These are phyloP conservation scores for Chalcosyrphus nemorum DNA, from an alignment of 2,888 invertebrate species.

Conservation along the genomic window DNA sequence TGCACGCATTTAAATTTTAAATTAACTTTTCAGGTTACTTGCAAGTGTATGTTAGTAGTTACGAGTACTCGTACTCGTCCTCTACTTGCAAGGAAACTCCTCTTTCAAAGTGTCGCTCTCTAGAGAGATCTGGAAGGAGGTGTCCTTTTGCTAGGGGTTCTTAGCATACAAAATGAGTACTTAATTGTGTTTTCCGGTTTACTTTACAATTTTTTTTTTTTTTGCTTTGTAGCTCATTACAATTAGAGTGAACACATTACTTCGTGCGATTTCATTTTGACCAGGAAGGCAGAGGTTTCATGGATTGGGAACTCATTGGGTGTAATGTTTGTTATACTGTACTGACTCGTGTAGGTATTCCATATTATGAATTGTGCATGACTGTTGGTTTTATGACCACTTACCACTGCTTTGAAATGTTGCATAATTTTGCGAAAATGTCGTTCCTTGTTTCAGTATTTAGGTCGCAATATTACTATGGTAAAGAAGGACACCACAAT, in stretches of 20 bases:
- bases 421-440: too few relatives aligned
- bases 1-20: constrained; percentile 69
- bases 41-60: constrained; percentile 7
- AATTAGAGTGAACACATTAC: neutral
- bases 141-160: neutral
- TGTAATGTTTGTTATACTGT: neutral
- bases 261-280: neutral
- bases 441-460: too few relatives aligned
- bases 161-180: constrained; percentile 22
- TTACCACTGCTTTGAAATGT: neutral
- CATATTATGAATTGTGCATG: neutral
- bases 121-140: neutral
- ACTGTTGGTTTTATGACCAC: neutral
- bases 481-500: too few relatives aligned
- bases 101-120: constrained; percentile 7
- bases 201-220: neutral
- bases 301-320: neutral
- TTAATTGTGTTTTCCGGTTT: constrained; percentile 48
- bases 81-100: neutral
- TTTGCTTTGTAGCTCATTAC: constrained; percentile 5
- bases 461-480: too few relatives aligned
- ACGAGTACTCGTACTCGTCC: too few relatives aligned
- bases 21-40: constrained; percentile 62
- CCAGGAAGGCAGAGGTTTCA: neutral
- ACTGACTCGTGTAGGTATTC: neutral